These are phyloP conservation scores for Chaenocephalus aceratus DNA, from an alignment of 2,113 vertebrate species.

Conservation along the genomic window DNA sequence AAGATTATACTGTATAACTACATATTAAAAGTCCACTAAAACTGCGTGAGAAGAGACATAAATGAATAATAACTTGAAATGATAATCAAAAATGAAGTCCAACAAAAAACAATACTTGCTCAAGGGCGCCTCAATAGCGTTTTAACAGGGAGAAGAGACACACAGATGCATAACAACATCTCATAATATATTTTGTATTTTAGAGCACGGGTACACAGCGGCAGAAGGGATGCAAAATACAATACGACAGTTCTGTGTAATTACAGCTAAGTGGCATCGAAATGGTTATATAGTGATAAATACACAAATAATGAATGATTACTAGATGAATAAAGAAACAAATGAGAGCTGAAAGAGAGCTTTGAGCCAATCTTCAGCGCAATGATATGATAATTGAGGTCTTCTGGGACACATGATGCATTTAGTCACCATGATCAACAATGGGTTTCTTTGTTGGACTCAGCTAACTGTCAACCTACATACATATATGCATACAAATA, in stretches of 20 bases:
- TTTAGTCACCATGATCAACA: conserved; percentile 33
- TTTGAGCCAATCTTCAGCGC: conserved; percentile 31
- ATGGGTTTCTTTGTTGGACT: not conserved
- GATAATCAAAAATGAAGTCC: conserved; percentile 33
- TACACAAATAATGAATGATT: conserved; percentile 46
- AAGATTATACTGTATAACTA: not conserved
- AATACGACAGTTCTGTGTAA: conserved; percentile 20
- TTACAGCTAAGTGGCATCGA: conserved; percentile 42
- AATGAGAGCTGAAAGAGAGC: conserved; percentile 11
- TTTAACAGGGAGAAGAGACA: conserved; percentile 1
- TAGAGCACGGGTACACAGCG: conserved; percentile 8
- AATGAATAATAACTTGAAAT: conserved; percentile 27
- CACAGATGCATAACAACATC: conserved; percentile 30
- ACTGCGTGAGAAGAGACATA: not conserved
- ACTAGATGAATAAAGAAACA: conserved; percentile 48
- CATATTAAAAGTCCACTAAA: conserved; percentile 30
- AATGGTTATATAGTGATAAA: conserved; percentile 43
- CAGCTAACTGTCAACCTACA: conserved; percentile 11
- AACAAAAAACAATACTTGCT: conserved; percentile 30
- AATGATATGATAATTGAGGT: conserved; percentile 20
- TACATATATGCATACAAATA: not conserved
- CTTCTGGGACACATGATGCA: conserved; percentile 5
- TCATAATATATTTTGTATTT: conserved; percentile 46
- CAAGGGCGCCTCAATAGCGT: conserved; percentile 9
- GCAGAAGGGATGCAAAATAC: conserved; percentile 37